A percentile compares a stretch with the other conserved stretches of the same genome.
These are phyloP conservation scores for Lepilemur ruficaudatus DNA, from an alignment of 2,797 vertebrate genomes.

Conservation along the genomic window DNA sequence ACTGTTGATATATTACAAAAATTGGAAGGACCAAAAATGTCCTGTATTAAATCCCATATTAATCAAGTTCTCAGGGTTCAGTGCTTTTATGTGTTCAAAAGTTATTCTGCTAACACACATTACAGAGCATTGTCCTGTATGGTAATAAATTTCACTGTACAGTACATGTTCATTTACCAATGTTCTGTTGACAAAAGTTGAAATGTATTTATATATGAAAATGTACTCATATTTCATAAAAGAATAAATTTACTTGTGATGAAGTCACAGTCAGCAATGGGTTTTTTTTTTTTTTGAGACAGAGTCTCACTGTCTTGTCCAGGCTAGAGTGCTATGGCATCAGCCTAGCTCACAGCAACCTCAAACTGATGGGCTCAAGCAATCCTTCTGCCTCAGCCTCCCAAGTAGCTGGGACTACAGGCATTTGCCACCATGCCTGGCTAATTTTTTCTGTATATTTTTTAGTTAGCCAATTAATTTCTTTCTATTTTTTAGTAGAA, in stretches of 20 bases:
- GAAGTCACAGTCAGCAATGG: background rate
- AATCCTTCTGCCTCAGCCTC: too few relatives aligned
- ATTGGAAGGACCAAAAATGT: background rate
- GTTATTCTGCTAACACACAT: background rate
- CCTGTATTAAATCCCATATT: background rate
- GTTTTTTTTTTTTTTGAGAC: too few relatives aligned
- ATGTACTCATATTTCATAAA: slow-evolving; percentile 11
- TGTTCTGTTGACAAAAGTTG: background rate
- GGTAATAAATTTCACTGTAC: slow-evolving; percentile 20
- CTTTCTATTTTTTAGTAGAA: too few relatives aligned
- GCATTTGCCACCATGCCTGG: too few relatives aligned
- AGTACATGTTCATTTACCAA: background rate
- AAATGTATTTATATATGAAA: background rate
- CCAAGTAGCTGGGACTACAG: too few relatives aligned
- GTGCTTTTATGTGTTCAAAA: background rate
- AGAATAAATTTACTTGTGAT: background rate
- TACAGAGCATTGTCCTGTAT: background rate
- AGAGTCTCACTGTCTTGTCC: too few relatives aligned
- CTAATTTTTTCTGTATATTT: too few relatives aligned
- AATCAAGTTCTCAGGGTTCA: background rate
- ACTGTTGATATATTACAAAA: background rate
- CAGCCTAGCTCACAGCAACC: too few relatives aligned
- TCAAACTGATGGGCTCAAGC: too few relatives aligned
- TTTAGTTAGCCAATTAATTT: too few relatives aligned
- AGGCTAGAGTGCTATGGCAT: too few relatives aligned